Evolutionary conservation across 2,888 invertebrate genomes (phyloP).

Genomic region (Meiosimyza decipiens): DNA sequence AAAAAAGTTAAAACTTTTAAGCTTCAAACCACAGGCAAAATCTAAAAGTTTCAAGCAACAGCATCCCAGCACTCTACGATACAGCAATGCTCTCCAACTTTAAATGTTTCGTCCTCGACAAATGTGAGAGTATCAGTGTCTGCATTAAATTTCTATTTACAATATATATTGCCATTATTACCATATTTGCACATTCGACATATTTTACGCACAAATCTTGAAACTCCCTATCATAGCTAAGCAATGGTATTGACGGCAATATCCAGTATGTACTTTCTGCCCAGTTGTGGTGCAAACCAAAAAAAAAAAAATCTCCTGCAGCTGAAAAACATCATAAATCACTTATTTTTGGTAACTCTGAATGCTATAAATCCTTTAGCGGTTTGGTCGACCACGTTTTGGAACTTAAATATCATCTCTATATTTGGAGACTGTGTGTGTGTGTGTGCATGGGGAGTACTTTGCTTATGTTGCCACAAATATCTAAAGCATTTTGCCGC

Average conservation of each 20-base stretch:
- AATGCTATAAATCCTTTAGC: constrained; percentile 45
- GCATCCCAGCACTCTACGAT: background rate
- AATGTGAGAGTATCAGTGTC: constrained; percentile 26
- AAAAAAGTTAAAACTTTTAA: background rate
- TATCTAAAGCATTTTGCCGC: constrained; percentile 23
- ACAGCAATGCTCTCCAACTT: background rate
- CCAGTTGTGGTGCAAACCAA: background rate
- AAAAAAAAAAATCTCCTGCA: background rate
- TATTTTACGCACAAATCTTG: constrained; percentile 9
- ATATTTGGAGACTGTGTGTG: constrained; percentile 20
- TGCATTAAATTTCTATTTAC: constrained; percentile 37
- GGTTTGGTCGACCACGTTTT: constrained; percentile 48
- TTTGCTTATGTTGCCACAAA: constrained; percentile 26
- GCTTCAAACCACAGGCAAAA: background rate
- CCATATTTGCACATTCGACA: constrained; percentile 37
- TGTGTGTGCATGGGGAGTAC: constrained; percentile 6
- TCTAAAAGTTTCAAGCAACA: background rate
- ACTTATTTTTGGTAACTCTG: constrained; percentile 33
- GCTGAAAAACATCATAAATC: constrained; percentile 38
- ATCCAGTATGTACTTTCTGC: no score
- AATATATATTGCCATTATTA: constrained; percentile 35
- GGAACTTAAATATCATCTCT: constrained; percentile 47
- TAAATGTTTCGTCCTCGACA: background rate
- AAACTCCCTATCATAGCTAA: no score
- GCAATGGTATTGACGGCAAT: no score